Evolutionary conservation across 2,888 invertebrate species (phyloP), one percentile per base, ranked within the genome.

Genomic region (Sminthurides aquaticus): DNA sequence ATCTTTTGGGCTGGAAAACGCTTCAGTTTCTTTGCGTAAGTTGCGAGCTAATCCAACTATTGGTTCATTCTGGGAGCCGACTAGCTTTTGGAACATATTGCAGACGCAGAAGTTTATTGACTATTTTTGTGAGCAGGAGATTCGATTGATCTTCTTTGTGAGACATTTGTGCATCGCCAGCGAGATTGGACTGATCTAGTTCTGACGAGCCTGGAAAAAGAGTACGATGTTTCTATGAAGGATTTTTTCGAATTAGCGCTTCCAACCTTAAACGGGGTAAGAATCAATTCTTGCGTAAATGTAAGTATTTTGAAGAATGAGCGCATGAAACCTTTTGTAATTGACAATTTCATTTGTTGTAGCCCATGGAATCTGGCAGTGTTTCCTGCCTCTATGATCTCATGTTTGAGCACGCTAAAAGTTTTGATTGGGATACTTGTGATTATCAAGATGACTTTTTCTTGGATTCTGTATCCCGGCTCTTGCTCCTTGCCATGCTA

Each of bases 361-460:
- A 27, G 57, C 49, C 27, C 49, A 49, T 27, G 2, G 57, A 69
- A 48, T 26, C 60, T 49, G 66, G 63, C 22, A 69, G 61, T 26
- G 64, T 72, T 1, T 70, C 71, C 0, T 72, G 71, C 59, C 34
- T 79, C 58, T 80, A 79, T 64, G 77, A 76, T 28, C 76, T 77
- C 59, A 77, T 81, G 76, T 76, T 79, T 68, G 79, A 80, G 65
- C 76, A 77, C 59, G 77, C 77, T 2, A 78, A 78, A 65, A 75
- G 77, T 22, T 79, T 81, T 76, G 80, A 81, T 61, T 82, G 82
- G 80, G 82, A 83, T 69, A 80, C 81, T 1, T 79, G 80, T 73
- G 81, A 81, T 64, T 76, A 80, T 5, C 77, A 77, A 48, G 78
- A 78, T 62, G 79, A 80, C 62, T 74, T 75, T 1, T 74, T 81